Conservation (phyloP, 2,113 vertebrate genomes). For the Zosterops borbonicus region DNA sequence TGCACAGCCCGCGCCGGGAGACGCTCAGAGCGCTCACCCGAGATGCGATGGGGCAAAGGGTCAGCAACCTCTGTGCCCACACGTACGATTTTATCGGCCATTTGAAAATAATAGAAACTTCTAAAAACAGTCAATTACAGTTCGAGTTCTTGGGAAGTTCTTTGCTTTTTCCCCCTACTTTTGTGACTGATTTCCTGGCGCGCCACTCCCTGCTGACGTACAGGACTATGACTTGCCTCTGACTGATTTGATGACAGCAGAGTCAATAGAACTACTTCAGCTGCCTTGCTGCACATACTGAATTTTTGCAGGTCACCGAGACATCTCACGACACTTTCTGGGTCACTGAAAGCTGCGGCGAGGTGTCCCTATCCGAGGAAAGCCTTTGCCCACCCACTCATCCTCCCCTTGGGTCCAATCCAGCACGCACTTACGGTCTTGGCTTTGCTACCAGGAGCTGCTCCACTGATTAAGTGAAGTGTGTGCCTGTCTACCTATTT, state of each 20-base stretch:
- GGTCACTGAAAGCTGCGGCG: background rate
- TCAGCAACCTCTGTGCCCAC: too few relatives aligned
- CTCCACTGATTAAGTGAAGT: background rate
- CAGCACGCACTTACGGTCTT: background rate
- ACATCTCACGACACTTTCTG: background rate
- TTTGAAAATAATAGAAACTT: background rate
- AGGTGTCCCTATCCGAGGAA: background rate
- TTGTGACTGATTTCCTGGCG: background rate
- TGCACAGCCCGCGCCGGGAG: background rate
- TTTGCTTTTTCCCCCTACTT: background rate
- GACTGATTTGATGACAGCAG: slow-evolving; percentile 27
- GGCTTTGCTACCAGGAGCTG: background rate
- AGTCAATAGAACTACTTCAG: background rate
- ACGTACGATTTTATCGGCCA: background rate
- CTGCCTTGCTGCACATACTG: background rate
- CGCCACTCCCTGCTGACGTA: slow-evolving; percentile 16
- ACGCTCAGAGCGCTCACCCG: background rate
- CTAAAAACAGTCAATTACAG: background rate
- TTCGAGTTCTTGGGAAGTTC: background rate
- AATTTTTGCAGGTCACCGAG: background rate
- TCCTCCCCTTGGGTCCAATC: background rate
- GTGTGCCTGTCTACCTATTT: background rate
- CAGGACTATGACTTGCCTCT: background rate
- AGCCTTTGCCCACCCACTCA: background rate
- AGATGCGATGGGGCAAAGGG: background rate